phyloP scores from a whole-genome alignment of 2,113 vertebrate species.

The Ictalurus punctatus region DNA sequence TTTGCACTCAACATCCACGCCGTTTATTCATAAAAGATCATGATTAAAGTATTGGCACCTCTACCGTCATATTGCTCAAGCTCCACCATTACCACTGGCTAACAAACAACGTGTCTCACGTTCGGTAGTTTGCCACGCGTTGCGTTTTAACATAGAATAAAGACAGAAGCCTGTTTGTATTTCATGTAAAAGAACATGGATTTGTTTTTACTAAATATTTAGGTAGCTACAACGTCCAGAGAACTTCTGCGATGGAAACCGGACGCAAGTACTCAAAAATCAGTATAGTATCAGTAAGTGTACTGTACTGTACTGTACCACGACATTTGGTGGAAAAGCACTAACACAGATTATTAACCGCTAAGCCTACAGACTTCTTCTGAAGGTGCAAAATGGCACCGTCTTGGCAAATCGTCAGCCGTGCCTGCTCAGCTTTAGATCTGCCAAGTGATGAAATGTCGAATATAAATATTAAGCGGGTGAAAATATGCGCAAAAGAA shows the following conservation, averaged over 20 bases:
- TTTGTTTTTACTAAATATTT: neutral
- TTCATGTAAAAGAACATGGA: neutral
- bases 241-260: neutral
- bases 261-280: neutral
- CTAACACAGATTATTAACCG: neutral
- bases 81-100: neutral
- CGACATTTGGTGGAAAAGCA: neutral
- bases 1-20: neutral
- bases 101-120: neutral
- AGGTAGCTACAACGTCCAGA: neutral
- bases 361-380: neutral
- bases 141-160: neutral
- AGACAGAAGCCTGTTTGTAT: neutral
- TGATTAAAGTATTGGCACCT: neutral
- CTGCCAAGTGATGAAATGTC: neutral
- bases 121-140: neutral
- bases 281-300: neutral
- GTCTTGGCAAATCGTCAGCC: no score
- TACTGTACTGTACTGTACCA: neutral
- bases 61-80: neutral
- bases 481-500: neutral
- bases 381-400: neutral
- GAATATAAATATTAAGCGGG: neutral
- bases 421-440: neutral
- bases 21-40: neutral